These are phyloP conservation scores for Nasonia oneida DNA, from an alignment of 2,888 invertebrate species.

Conservation along the genomic window DNA sequence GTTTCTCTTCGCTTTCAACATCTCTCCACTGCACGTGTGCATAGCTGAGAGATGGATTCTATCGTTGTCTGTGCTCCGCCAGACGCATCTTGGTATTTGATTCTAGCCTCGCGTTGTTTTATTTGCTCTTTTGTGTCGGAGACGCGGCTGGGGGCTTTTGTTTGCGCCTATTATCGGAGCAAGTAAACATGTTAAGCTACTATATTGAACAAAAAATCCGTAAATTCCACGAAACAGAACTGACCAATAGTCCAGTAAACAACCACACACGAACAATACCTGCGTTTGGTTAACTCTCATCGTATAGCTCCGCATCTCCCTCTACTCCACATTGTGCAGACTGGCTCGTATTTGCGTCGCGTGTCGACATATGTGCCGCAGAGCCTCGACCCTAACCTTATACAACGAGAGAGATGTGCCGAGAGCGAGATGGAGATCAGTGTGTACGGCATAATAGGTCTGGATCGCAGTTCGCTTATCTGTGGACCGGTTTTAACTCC, in stretches of 20 bases:
- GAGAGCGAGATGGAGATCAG: slow-evolving; percentile 33
- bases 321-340: neutral
- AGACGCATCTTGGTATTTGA: neutral
- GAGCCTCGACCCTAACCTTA: slow-evolving; percentile 75
- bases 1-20: neutral
- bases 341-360: neutral
- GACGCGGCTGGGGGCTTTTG: neutral
- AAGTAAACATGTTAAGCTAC: too few relatives aligned
- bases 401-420: slow-evolving; percentile 73
- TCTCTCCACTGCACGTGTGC: slow-evolving; percentile 2
- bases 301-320: too few relatives aligned
- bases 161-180: neutral
- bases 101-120: neutral
- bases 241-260: neutral
- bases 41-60: neutral
- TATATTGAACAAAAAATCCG: too few relatives aligned
- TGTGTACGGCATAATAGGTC: neutral
- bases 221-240: too few relatives aligned
- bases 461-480: slow-evolving; percentile 57
- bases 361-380: slow-evolving; percentile 66
- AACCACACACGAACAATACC: neutral
- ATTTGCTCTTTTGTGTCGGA: neutral
- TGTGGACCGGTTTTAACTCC: slow-evolving; percentile 72
- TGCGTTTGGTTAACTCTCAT: neutral
- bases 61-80: neutral